These are phyloP conservation scores for Enteromius anoplus DNA, from an alignment of 2,797 vertebrate genomes.

Conservation along the genomic window DNA sequence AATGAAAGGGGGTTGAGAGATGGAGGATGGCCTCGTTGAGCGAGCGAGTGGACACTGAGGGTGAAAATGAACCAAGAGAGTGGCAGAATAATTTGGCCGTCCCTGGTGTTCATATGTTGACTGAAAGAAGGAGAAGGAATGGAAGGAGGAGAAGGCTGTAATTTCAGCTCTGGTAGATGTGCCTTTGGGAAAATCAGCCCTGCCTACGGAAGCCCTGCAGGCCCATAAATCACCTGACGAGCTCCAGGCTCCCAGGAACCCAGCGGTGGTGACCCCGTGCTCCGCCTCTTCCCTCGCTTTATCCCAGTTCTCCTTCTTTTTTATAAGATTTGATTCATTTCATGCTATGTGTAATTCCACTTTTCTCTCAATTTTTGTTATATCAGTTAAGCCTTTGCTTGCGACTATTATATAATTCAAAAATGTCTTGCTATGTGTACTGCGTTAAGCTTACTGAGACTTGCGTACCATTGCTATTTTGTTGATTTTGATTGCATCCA, in stretches of 20 bases:
- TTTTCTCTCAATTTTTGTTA: background rate
- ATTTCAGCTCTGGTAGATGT: conserved; percentile 69
- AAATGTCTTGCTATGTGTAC: too few species aligned
- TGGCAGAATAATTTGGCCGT: conserved; percentile 25
- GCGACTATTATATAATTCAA: background rate
- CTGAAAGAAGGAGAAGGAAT: conserved; percentile 33
- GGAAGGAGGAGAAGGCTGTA: conserved; percentile 59
- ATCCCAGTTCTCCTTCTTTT: conserved; percentile 17
- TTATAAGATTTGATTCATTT: background rate
- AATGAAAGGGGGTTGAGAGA: conserved; percentile 14
- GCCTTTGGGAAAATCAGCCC: conserved; percentile 72
- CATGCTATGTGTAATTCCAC: background rate
- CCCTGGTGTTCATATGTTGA: conserved; percentile 19
- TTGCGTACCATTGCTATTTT: background rate
- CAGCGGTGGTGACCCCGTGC: conserved; percentile 61
- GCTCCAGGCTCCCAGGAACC: conserved; percentile 65
- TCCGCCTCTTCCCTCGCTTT: conserved; percentile 16
- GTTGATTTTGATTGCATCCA: too few species aligned
- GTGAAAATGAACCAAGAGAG: conserved; percentile 35
- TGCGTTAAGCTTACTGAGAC: too few species aligned
- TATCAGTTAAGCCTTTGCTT: background rate
- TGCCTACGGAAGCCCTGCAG: conserved; percentile 66
- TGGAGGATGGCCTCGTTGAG: conserved; percentile 43
- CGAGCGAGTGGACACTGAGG: conserved; percentile 36
- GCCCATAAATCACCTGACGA: conserved; percentile 74